Evolutionary conservation across 2,888 invertebrate genomes (phyloP).

Genomic region (Synergus itoensis): DNA sequence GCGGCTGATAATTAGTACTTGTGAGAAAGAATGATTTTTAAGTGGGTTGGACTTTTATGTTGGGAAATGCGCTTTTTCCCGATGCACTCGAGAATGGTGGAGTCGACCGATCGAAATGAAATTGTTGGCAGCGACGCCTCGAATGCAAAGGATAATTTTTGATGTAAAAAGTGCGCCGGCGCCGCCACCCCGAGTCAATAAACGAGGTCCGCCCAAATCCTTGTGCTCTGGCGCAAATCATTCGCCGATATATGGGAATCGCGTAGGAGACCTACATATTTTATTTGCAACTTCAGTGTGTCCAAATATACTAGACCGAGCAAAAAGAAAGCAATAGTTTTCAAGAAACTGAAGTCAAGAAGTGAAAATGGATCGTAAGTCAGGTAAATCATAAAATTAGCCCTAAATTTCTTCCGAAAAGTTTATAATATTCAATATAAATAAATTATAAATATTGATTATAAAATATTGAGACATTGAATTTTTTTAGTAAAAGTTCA

Average conservation of each 20-base stretch:
- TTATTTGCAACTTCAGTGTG: slow-evolving; percentile 38
- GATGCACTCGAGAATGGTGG: slow-evolving; percentile 48
- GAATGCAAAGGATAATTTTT: slow-evolving; percentile 35
- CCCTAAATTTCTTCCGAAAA: no score
- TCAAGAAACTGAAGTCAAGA: background rate
- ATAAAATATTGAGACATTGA: no score
- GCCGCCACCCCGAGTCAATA: slow-evolving; percentile 68
- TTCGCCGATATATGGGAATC: slow-evolving; percentile 36
- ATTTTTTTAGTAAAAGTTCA: no score
- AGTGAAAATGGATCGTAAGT: background rate
- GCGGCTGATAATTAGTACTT: background rate
- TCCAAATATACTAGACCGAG: background rate
- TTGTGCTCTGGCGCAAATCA: slow-evolving; percentile 58
- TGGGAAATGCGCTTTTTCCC: slow-evolving; percentile 1
- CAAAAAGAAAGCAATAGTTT: background rate
- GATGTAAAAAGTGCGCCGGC: slow-evolving; percentile 61
- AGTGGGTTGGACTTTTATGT: background rate
- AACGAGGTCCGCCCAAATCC: slow-evolving; percentile 63
- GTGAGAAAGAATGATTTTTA: slow-evolving; percentile 1
- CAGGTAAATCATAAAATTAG: background rate
- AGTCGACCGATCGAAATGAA: slow-evolving; percentile 38
- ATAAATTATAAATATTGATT: no score
- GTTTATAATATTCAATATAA: no score
- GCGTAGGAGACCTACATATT: slow-evolving; percentile 38
- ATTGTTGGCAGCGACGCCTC: slow-evolving; percentile 43